Evolutionary conservation across 1,140 invertebrate genomes (phyloP).

Genomic region (Anoplolepis gracilipes): DNA sequence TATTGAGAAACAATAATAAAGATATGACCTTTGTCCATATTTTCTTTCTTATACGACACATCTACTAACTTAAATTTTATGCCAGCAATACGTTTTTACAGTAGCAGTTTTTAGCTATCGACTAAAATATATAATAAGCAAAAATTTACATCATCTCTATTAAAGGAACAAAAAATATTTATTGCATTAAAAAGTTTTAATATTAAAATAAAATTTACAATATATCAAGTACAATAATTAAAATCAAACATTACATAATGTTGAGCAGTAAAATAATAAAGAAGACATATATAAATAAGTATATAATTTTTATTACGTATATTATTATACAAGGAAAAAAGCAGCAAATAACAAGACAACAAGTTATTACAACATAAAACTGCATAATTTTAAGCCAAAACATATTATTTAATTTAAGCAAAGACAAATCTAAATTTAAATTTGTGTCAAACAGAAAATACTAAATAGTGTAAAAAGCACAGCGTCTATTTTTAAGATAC

Average conservation of each 20-base stretch:
- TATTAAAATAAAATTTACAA: not conserved
- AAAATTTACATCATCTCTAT: not conserved
- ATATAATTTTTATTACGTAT: constrained; percentile 46
- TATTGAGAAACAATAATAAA: constrained; percentile 40
- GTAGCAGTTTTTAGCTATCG: not conserved
- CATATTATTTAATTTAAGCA: constrained; percentile 7
- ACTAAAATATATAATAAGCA: not conserved
- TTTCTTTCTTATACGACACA: constrained; percentile 8
- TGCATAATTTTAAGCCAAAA: not conserved
- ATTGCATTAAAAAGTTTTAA: not conserved
- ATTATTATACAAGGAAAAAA: constrained; percentile 40
- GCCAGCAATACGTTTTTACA: constrained; percentile 38
- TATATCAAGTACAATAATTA: not conserved
- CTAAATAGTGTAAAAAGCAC: constrained; percentile 7
- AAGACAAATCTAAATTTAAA: not conserved
- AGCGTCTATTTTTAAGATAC: not conserved
- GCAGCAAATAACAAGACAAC: constrained; percentile 36
- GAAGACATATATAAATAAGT: constrained; percentile 20
- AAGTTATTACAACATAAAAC: constrained; percentile 16
- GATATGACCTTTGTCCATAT: constrained; percentile 17
- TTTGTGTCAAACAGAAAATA: constrained; percentile 10
- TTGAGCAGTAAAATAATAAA: constrained; percentile 44
- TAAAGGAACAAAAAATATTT: not conserved
- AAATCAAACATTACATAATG: not conserved
- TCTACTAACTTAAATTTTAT: constrained; percentile 25